Evolutionary conservation across 1,140 invertebrate genomes (phyloP), one percentile per base, ranked within the genome.

Genomic region (Lepidostoma basale): DNA sequence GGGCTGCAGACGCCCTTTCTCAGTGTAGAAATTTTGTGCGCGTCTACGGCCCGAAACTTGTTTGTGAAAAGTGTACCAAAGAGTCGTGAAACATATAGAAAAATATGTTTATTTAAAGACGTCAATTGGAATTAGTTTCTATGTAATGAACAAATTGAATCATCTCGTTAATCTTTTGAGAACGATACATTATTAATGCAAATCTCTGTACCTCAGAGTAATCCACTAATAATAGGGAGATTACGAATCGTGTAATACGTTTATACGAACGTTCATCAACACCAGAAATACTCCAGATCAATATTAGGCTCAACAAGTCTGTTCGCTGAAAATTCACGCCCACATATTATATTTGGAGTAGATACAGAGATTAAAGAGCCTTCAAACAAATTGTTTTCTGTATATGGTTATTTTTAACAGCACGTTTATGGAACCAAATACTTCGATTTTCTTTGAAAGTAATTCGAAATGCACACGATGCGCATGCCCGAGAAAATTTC

Each of bases 241-340:
- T n/a, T n/a, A n/a, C n/a, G n/a, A n/a, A n/a, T n/a, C n/a, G n/a
- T n/a, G n/a, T n/a, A n/a, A n/a, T n/a, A n/a, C n/a, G n/a, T n/a
- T n/a, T n/a, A n/a, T n/a, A n/a, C n/a, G n/a, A n/a, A n/a, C n/a
- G n/a, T 49, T 49, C 18, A 49, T 49, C 22, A 22, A 49, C 22
- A 1, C 8, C 3, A 8, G 23, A 49, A 49, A 22, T 22, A 49
- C 25, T 9, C n/a, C 45, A 49, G 22, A 49, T 49, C 45, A 49
- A 49, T 49, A 49, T 49, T 26, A 23, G 12, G 14, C 20, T 49
- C 45, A 49, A 49, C 45, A 49, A 49, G 45, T 49, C 45, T 25
- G 18, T n/a, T n/a, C 18, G 44, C 5, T 12, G 45, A 23, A 23
- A n/a, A 3, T 2, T 1, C 9, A 23, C 12, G 18, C 12, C 2